Base-by-base conservation (phyloP, 1,140 invertebrate genomes). In the Pomacea maculata region DNA sequence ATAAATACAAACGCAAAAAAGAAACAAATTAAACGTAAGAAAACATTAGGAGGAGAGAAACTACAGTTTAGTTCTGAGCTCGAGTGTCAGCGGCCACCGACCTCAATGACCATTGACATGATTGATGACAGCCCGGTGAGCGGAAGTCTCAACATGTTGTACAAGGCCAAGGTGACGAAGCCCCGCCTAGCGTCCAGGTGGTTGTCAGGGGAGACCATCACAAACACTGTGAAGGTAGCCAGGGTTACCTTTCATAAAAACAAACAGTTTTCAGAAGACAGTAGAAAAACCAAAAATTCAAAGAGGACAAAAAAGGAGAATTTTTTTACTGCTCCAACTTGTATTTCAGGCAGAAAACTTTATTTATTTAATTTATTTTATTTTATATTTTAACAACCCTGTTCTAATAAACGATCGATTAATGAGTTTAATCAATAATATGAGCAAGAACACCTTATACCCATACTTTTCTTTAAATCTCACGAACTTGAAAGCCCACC, bases 131-230 rank as follows among this genome's bases (percentile, higher is more conserved):
- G 83, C 34, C 93, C 89, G 52, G 85, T 87, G 76, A 94, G 93
- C 85, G 98, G 97, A 91, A 98, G 97, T 90, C 97, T 94, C 84
- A 99, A 94, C 86, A 99, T 97, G 93, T 99, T 99, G 93, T 99
- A 99, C 88, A 99, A 94, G 90, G 97, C 96, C 84, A 99, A 93
- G 84, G 97, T 96, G 83, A 99, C 97, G 93, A 99, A 99, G 84
- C 92, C 98, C 87, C 94, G 97, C 89, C 94, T 93, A 85, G 97
- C 95, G 90, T 97, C 95, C 88, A 99, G 67, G 68, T 67, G n/a
- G n/a, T 82, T 79, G 34, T 85, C 75, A 1, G 71, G 63, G 17
- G 78, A 78, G 7, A 80, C 52, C 25, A 74, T 68, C 15, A 85
- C 75, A 55, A 82, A 85, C 5, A 71, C 74, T 19, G 78, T 80